phyloP scores from a whole-genome alignment of 2,113 vertebrate genomes.

The Girardinichthys multiradiatus region DNA sequence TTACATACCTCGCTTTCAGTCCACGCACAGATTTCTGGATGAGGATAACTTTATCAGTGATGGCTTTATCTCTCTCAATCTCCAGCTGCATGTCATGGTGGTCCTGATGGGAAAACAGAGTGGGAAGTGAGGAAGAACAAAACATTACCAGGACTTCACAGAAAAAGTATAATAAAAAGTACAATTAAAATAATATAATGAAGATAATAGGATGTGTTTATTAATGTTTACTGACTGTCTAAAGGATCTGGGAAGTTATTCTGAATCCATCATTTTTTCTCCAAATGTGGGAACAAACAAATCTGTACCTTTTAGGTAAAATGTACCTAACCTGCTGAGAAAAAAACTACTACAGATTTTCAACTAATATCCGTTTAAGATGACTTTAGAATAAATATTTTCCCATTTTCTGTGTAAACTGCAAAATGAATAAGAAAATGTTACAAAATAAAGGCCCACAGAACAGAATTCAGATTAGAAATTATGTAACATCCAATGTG shows the following conservation, averaged over 20 bases:
- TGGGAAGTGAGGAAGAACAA: background rate
- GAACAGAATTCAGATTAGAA: too few relatives aligned
- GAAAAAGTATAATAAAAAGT: background rate
- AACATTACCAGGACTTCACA: background rate
- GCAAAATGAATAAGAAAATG: too few relatives aligned
- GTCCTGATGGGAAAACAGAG: conserved; percentile 79
- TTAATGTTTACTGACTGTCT: background rate
- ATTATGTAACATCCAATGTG: too few relatives aligned
- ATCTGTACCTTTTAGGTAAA: too few relatives aligned
- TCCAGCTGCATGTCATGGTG: conserved; percentile 98
- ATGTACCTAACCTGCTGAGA: too few relatives aligned
- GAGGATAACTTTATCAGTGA: conserved; percentile 95
- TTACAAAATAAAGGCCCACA: too few relatives aligned
- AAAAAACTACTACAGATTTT: too few relatives aligned
- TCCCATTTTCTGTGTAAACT: too few relatives aligned
- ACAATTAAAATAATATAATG: background rate
- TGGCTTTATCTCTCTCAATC: conserved; percentile 94
- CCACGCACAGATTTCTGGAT: conserved; percentile 97
- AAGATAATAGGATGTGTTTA: background rate
- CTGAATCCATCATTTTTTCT: too few relatives aligned
- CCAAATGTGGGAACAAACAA: too few relatives aligned
- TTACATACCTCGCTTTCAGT: conserved; percentile 88
- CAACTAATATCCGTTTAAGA: too few relatives aligned
- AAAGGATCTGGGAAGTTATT: background rate
- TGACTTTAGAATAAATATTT: too few relatives aligned